phyloP scores from a whole-genome alignment of 1,140 invertebrate species.

The Lepeophtheirus salmonis region DNA sequence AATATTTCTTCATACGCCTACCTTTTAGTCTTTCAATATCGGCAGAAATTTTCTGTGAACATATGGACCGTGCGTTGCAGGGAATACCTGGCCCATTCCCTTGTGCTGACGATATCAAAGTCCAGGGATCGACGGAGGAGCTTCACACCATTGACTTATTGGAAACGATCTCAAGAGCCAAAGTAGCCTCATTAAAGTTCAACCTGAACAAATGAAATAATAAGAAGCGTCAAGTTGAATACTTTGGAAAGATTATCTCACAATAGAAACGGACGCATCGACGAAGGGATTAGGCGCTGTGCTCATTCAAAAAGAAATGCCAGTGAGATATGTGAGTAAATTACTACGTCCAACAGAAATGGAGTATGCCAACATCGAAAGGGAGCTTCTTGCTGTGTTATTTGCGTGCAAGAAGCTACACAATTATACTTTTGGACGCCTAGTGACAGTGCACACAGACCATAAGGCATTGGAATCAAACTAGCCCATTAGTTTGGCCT shows the following conservation, averaged over 20 bases:
- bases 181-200: neutral
- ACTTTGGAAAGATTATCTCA: neutral
- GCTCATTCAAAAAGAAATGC: constrained; percentile 3
- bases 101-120: neutral
- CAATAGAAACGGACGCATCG: constrained; percentile 2
- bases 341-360: constrained; percentile 27
- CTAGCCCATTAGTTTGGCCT: neutral
- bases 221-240: neutral
- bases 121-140: neutral
- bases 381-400: neutral
- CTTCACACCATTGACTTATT: neutral
- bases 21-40: neutral
- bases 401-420: constrained; percentile 10
- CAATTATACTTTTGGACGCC: constrained; percentile 13
- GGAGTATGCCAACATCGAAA: constrained; percentile 23
- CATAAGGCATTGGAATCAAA: neutral
- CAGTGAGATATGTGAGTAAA: constrained; percentile 1
- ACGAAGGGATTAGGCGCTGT: neutral
- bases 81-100: neutral
- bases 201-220: neutral
- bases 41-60: neutral
- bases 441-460: constrained; percentile 3
- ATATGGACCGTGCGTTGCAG: neutral
- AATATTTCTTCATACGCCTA: neutral
- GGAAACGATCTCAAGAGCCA: neutral